Evolutionary conservation across 2,888 invertebrate genomes (phyloP).

Genomic region (Erebia aethiops): DNA sequence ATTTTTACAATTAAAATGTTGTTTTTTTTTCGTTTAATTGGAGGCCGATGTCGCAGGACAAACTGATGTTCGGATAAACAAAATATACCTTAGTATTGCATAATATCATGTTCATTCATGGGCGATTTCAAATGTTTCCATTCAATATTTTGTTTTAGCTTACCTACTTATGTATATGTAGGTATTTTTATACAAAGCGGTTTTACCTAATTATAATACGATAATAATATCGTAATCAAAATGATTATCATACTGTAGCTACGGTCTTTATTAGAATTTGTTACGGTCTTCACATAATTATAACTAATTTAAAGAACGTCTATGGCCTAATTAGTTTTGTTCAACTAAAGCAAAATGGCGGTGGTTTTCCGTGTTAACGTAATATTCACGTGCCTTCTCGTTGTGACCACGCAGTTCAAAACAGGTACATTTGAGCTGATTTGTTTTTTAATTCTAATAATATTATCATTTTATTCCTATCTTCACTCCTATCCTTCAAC

Average conservation of each 20-base stretch:
- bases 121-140: too few species aligned
- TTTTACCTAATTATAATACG: neutral
- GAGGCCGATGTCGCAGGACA: too few species aligned
- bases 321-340: slow-evolving; percentile 9
- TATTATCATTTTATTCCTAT: too few species aligned
- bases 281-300: neutral
- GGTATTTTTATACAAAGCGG: neutral
- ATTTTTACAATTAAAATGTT: too few species aligned
- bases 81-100: too few species aligned
- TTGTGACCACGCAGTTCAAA: neutral
- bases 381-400: neutral
- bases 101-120: too few species aligned
- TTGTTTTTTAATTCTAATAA: too few species aligned
- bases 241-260: neutral
- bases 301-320: neutral
- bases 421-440: neutral
- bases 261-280: slow-evolving; percentile 6
- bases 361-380: slow-evolving; percentile 8
- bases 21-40: too few species aligned
- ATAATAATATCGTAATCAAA: neutral
- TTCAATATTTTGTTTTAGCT: too few species aligned
- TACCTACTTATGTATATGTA: too few species aligned
- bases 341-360: slow-evolving; percentile 3
- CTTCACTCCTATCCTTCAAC: too few species aligned
- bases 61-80: too few species aligned